Evolutionary conservation across 2,888 invertebrate species (phyloP).

Genomic region (Electrophaes corylata): DNA sequence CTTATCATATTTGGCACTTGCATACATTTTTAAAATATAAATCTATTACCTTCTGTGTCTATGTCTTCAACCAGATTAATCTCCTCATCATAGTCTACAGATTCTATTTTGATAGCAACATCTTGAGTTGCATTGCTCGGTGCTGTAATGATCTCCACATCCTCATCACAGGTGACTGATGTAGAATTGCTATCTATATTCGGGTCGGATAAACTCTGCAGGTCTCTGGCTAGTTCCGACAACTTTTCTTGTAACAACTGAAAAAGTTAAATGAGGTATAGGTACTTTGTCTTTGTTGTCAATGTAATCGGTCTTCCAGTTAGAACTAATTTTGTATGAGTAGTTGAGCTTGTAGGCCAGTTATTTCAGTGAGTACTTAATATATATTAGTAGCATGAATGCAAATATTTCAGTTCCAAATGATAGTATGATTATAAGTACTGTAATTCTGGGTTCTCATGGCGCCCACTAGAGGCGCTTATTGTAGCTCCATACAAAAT

Average conservation of each 20-base stretch:
- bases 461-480: no score
- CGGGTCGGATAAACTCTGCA: background rate
- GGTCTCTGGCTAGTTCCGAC: background rate
- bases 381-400: no score
- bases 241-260: background rate
- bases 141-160: background rate
- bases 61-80: background rate
- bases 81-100: background rate
- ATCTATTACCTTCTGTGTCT: background rate
- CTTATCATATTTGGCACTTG: no score
- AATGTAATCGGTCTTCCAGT: no score
- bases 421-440: no score
- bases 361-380: no score
- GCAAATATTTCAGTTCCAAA: no score
- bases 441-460: no score
- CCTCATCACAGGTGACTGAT: background rate
- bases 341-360: no score
- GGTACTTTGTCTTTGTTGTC: background rate
- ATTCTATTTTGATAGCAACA: constrained; percentile 7
- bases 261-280: background rate
- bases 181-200: background rate
- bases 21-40: background rate
- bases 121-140: background rate
- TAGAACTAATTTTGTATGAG: no score
- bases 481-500: no score